Conservation (phyloP, 2,888 invertebrate genomes). For the Gastracanthus pulcherrimus region DNA sequence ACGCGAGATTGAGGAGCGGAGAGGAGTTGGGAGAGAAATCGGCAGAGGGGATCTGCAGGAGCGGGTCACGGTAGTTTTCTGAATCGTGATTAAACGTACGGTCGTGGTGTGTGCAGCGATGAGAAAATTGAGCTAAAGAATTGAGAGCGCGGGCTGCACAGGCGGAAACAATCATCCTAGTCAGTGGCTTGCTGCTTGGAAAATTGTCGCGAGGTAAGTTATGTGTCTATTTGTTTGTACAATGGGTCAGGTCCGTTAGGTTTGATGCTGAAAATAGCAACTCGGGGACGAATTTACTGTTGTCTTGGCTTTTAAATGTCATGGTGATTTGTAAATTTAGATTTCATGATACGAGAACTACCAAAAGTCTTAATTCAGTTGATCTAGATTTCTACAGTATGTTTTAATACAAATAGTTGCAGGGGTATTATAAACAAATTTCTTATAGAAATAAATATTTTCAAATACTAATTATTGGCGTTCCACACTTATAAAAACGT, state of each 20-base stretch:
- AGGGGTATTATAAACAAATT: too few relatives aligned
- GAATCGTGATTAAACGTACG: neutral
- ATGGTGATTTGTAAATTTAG: neutral
- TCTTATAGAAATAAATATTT: too few relatives aligned
- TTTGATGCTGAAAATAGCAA: neutral
- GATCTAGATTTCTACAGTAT: too few relatives aligned
- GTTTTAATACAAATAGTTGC: too few relatives aligned
- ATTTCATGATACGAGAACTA: too few relatives aligned
- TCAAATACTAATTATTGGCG: too few relatives aligned
- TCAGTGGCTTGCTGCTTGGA: constrained; percentile 26
- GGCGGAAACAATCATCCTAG: constrained; percentile 44
- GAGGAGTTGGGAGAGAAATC: neutral
- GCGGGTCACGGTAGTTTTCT: constrained; percentile 1
- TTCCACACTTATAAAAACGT: too few relatives aligned
- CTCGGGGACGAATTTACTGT: neutral
- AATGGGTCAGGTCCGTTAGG: neutral
- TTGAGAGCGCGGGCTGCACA: neutral
- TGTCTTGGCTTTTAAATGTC: neutral
- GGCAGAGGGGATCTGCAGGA: too few relatives aligned
- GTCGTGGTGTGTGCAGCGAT: neutral
- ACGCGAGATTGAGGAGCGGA: neutral
- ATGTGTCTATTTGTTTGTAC: neutral
- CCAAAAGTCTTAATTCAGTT: too few relatives aligned
- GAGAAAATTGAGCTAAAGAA: constrained; percentile 34
- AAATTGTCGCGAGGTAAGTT: constrained; percentile 27